Conservation (phyloP, 2,113 vertebrate genomes). For the Anguilla rostrata region DNA sequence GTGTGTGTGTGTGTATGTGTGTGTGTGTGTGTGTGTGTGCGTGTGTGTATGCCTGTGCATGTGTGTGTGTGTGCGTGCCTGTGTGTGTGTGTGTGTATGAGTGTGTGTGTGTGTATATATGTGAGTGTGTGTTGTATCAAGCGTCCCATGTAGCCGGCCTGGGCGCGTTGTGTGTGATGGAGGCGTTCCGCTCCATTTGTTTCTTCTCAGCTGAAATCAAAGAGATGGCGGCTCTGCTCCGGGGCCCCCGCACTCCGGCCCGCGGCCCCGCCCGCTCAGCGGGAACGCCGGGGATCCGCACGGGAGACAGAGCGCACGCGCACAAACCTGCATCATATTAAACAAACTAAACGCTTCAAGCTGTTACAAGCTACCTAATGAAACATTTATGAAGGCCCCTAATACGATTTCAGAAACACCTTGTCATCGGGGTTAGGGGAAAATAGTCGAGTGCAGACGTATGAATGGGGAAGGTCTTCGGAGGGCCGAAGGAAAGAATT, state of each 20-base stretch:
- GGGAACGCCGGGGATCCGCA: constrained; percentile 34
- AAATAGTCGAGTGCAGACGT: constrained; percentile 42
- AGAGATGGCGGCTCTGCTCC: constrained; percentile 51
- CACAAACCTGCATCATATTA: constrained; percentile 69
- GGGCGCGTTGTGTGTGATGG: constrained; percentile 27
- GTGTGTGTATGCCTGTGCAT: too few species aligned
- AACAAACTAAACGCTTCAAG: constrained; percentile 77
- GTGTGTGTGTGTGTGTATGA: too few species aligned
- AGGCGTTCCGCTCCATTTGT: constrained; percentile 47
- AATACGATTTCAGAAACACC: constrained; percentile 76
- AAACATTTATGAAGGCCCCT: constrained; percentile 75
- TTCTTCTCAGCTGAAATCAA: constrained; percentile 63
- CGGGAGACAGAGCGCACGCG: constrained; percentile 57
- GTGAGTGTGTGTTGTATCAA: constrained; percentile 10
- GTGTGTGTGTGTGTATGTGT: too few species aligned
- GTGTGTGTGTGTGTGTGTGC: too few species aligned
- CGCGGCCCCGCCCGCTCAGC: too few species aligned
- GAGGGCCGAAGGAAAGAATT: constrained; percentile 23
- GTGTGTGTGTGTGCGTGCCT: too few species aligned
- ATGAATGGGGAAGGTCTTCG: constrained; percentile 38
- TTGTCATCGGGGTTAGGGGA: constrained; percentile 61
- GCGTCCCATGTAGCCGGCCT: constrained; percentile 15
- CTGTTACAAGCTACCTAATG: constrained; percentile 72
- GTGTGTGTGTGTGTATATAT: too few species aligned
- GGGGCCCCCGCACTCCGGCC: constrained; percentile 5